phyloP scores from a whole-genome alignment of 1,140 invertebrate species.

The Tetramorium alpestre region DNA sequence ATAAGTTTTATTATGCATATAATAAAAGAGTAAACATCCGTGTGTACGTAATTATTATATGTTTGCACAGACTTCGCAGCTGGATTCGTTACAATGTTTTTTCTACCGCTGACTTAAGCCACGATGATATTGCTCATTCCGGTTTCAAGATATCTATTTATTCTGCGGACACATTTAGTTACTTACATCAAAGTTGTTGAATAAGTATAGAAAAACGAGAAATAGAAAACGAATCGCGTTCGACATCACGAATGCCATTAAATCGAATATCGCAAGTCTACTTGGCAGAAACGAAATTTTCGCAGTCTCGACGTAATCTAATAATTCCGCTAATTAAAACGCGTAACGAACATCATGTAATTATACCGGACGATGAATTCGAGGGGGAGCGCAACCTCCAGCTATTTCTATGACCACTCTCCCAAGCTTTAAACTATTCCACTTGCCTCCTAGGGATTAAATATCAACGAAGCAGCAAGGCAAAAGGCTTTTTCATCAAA shows the following conservation, averaged over 20 bases:
- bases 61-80: not conserved
- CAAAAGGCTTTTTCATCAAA: conserved; percentile 18
- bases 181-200: not conserved
- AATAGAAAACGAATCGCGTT: not conserved
- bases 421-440: conserved; percentile 28
- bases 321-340: conserved; percentile 50
- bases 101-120: not conserved
- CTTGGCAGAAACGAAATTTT: conserved; percentile 19
- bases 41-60: not conserved
- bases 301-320: conserved; percentile 26
- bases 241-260: not conserved
- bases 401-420: not conserved
- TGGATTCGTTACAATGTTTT: not conserved
- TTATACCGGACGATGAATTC: conserved; percentile 17
- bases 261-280: not conserved
- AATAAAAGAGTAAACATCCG: not conserved
- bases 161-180: not conserved
- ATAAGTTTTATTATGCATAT: not conserved
- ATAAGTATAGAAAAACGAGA: not conserved
- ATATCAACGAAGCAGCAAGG: conserved; percentile 21
- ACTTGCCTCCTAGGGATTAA: conserved; percentile 31
- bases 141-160: not conserved
- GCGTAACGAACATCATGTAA: conserved; percentile 47
- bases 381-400: not conserved
- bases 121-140: not conserved